Percentiles rank a stretch among this genome's conserved stretches.
Evolutionary conservation across 1,140 invertebrate genomes (phyloP).

Genomic region (Lasioglossum baleicum): DNA sequence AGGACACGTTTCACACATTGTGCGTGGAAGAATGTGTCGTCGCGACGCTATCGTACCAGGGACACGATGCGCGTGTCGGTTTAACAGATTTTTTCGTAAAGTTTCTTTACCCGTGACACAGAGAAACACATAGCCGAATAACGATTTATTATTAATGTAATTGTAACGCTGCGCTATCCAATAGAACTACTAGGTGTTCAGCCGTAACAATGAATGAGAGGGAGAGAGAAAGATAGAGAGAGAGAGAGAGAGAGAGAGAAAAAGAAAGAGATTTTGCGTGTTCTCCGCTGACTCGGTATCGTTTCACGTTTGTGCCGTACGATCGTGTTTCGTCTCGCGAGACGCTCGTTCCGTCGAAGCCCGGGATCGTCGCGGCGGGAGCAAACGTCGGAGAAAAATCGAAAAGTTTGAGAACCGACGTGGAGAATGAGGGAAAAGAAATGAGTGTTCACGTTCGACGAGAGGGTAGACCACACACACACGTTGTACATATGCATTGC

Average conservation of each 20-base stretch:
- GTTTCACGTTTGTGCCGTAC: too few relatives aligned
- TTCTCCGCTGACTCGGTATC: not conserved
- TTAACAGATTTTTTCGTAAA: slow-evolving; percentile 15
- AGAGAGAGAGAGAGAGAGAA: not conserved
- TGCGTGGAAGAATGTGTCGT: too few relatives aligned
- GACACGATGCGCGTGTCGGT: not conserved
- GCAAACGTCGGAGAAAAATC: not conserved
- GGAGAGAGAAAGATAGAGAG: not conserved
- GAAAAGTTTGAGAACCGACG: not conserved
- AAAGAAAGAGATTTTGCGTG: not conserved
- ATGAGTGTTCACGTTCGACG: not conserved
- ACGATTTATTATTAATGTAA: slow-evolving; percentile 34
- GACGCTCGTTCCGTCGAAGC: not conserved
- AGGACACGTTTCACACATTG: too few relatives aligned
- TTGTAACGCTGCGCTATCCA: slow-evolving; percentile 38
- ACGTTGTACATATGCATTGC: slow-evolving; percentile 21
- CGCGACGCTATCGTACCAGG: not conserved
- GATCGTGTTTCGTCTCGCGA: not conserved
- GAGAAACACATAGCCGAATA: slow-evolving; percentile 15
- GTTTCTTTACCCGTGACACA: slow-evolving; percentile 25
- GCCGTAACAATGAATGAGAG: slow-evolving; percentile 1
- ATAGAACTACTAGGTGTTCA: slow-evolving; percentile 36
- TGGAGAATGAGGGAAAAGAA: not conserved
- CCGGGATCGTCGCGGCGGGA: not conserved
- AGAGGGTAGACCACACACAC: not conserved